Base-by-base conservation (phyloP, 2,113 vertebrate species). In the Morone chrysops region DNA sequence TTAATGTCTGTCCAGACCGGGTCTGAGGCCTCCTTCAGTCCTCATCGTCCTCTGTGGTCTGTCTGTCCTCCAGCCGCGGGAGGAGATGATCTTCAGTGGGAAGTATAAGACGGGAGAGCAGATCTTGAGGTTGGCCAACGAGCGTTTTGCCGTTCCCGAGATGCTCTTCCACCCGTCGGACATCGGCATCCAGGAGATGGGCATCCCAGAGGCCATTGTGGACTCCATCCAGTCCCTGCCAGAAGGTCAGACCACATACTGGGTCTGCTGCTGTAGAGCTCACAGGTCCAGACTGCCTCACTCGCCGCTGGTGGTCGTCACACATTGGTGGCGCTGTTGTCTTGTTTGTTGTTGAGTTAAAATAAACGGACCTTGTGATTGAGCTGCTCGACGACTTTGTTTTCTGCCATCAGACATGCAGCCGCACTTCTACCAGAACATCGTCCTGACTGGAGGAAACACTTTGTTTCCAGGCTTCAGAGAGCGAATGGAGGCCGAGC, bases 121-220 rank as follows among this genome's bases (percentile, higher is more conserved):
- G 93, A 99, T 97, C 87, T 95, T 99, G 88, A 95, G 97, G 70
- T 90, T 99, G 86, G 94, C 95, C 83, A 99, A 99, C 83, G 98
- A 99, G 93, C 96, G 98, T 90, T 99, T 99, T 82, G 98, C 98
- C 41, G 97, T 99, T 83, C 98, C 98, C 31, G 98, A 99, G 93
- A 99, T 98, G 93, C 96, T 99, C 62, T 98, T 99, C 74, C 97
- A 98, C 87, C 98, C 98, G 41, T 97, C 97, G 0, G 98, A 99
- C 90, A 99, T 99, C 83, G 98, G 98, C 47, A 97, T 99, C 92
- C 98, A 98, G 94, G 98, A 99, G 94, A 99, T 97, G 97, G 98
- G 98, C 31, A 96, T 99, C 89, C 98, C 97, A n/a, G 98, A 99
- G 94, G 96, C 98, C 79, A 95, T 99, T 78, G 96, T 98, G 75